Base-by-base conservation (phyloP, 2,797 vertebrate genomes). In the Semotilus atromaculatus region DNA sequence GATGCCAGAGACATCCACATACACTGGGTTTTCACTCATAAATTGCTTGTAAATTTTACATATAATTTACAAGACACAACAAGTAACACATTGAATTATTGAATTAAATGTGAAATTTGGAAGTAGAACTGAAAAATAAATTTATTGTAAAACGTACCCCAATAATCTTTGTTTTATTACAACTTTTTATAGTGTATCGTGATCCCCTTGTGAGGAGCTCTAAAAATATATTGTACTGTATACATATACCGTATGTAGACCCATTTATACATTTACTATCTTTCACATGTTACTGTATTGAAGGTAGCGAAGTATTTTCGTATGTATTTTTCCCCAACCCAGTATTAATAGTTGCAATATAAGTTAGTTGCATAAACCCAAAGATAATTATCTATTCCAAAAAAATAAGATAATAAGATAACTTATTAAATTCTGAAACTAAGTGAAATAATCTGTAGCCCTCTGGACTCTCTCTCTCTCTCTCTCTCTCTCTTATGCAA, bases 401-500 rank as follows among this genome's bases (percentile, higher is more conserved):
- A 31, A 31, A 31, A 31, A 31, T n/a, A n/a, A n/a, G n/a, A n/a
- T n/a, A n/a, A 0, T 29, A 19, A 40, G 7, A 75, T 38, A n/a
- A 62, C 16, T 4, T 77, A 7, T 77, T 77, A 1, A 77, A 60
- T 58, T 36, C 8, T 21, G 51, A 40, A 77, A 60, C 74, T 38
- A 77, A 77, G 8, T 19, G 51, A 60, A 60, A 60, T 11, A 8
- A 60, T 18, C 23, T 43, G 6, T 72, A 19, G 48, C 21, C 16
- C 40, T 45, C 51, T 29, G 26, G 75, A 64, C 18, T 77, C 40
- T 43, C 40, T 43, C 40, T 43, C 10, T 43, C 38, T 43, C 40
- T 43, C 40, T 43, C 40, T 40, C 55, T 26, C 71, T 58, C 3
- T 76, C 16, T 81, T 18, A 70, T 40, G 74, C 51, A 73, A 78